A percentile compares a stretch with the other conserved stretches of the same genome.
Evolutionary conservation across 2,797 vertebrate species (phyloP).

Genomic region (Gorsachius magnificus): DNA sequence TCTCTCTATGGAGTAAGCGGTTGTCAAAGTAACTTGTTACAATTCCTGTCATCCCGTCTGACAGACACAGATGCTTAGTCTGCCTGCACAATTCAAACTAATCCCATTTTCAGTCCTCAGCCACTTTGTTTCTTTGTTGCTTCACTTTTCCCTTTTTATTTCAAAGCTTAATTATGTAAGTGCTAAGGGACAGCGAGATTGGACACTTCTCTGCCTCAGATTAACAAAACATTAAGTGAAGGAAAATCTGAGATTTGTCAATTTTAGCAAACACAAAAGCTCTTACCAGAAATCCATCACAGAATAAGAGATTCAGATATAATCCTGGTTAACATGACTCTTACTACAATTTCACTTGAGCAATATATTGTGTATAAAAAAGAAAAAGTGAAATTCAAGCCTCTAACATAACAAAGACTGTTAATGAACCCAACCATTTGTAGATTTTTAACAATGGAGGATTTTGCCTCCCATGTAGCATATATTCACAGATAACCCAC

Average conservation of each 20-base stretch:
- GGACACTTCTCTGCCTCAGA: conserved; percentile 59
- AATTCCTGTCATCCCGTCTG: conserved; percentile 78
- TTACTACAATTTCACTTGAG: background rate
- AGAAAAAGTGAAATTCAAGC: background rate
- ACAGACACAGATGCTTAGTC: conserved; percentile 79
- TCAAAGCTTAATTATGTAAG: conserved; percentile 75
- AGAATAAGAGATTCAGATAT: background rate
- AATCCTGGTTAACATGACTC: background rate
- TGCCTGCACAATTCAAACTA: conserved; percentile 79
- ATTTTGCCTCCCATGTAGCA: background rate
- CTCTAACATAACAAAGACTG: background rate
- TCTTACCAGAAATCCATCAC: background rate
- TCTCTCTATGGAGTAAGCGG: conserved; percentile 77
- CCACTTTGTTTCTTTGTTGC: conserved; percentile 75
- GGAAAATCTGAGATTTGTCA: conserved; percentile 63
- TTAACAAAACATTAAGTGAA: conserved; percentile 53
- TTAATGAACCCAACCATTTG: background rate
- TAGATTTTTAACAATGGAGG: background rate
- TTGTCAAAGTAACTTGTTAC: conserved; percentile 85
- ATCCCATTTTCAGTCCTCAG: conserved; percentile 82
- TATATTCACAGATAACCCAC: background rate
- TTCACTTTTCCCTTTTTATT: conserved; percentile 67
- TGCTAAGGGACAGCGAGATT: conserved; percentile 60
- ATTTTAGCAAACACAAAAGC: conserved; percentile 74
- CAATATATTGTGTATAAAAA: background rate